Percentiles rank a stretch among this genome's conserved stretches.
These are phyloP conservation scores for Taenioides sp. DNA, from an alignment of 2,797 vertebrate genomes.

Conservation along the genomic window DNA sequence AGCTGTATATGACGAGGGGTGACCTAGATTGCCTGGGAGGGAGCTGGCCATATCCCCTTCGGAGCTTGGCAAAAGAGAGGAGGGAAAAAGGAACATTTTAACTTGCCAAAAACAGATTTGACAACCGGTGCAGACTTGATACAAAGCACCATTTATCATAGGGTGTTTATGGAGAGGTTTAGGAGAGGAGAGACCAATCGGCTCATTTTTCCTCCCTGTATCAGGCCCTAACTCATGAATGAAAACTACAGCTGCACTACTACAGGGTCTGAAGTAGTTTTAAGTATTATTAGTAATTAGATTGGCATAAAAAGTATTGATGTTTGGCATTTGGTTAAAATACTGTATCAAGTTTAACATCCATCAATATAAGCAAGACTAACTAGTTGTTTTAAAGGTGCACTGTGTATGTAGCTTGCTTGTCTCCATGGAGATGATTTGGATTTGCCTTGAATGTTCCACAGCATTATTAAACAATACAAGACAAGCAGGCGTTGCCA, in stretches of 20 bases:
- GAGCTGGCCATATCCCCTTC: slow-evolving; percentile 61
- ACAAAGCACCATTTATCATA: slow-evolving; percentile 27
- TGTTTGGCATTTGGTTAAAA: background rate
- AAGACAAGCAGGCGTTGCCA: too few species aligned
- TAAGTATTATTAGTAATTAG: background rate
- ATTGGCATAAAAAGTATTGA: background rate
- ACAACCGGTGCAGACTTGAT: slow-evolving; percentile 42
- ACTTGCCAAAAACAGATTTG: slow-evolving; percentile 48
- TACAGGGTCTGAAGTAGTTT: background rate
- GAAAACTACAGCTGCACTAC: background rate
- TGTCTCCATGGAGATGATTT: background rate
- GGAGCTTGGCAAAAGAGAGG: slow-evolving; percentile 46
- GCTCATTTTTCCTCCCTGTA: background rate
- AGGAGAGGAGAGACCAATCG: background rate
- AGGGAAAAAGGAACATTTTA: slow-evolving; percentile 37
- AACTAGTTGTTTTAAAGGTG: background rate
- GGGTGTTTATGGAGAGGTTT: slow-evolving; percentile 6
- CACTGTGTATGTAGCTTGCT: background rate
- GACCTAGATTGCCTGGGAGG: slow-evolving; percentile 79
- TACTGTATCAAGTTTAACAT: background rate
- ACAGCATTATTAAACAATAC: background rate
- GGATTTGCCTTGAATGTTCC: background rate
- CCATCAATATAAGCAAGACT: background rate
- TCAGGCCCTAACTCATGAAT: background rate
- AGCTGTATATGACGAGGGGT: slow-evolving; percentile 66